Conservation (phyloP, 2,797 vertebrate species). For the Australoheros facetus region DNA sequence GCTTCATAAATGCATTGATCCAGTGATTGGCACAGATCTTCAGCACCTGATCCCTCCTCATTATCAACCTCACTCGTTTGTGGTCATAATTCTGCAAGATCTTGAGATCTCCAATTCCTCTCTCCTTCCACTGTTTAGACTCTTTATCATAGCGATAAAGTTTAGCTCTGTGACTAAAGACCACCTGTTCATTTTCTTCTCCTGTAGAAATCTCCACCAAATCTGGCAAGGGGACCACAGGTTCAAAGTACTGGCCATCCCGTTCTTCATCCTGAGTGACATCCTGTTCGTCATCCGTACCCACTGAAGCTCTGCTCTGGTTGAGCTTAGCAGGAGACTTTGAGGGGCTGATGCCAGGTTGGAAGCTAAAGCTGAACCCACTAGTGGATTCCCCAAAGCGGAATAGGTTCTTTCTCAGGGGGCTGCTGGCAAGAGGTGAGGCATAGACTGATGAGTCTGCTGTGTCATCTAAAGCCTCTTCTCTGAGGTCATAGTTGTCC, state of each 20-base stretch:
- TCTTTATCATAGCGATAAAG: conserved; percentile 96
- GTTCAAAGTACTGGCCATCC: conserved; percentile 96
- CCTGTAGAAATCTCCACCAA: conserved; percentile 93
- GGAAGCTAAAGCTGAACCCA: conserved; percentile 96
- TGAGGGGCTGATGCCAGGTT: conserved; percentile 92
- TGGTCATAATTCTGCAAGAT: conserved; percentile 91
- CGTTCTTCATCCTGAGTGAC: conserved; percentile 92
- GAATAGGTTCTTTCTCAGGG: conserved; percentile 91
- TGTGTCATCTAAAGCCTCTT: conserved; percentile 87
- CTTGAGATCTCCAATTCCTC: conserved; percentile 97
- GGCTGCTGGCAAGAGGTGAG: conserved; percentile 87
- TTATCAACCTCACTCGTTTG: conserved; percentile 91
- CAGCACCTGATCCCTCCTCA: conserved; percentile 97
- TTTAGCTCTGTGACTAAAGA: conserved; percentile 96
- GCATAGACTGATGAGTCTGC: conserved; percentile 87
- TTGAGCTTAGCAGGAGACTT: conserved; percentile 94
- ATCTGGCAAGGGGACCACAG: conserved; percentile 94
- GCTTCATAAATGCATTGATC: conserved; percentile 89
- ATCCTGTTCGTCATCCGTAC: conserved; percentile 94
- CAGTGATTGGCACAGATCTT: conserved; percentile 98
- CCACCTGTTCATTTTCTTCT: conserved; percentile 94
- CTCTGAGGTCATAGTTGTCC: conserved; percentile 93
- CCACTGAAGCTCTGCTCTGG: conserved; percentile 88
- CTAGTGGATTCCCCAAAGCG: conserved; percentile 93
- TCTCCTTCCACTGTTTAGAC: conserved; percentile 94